A percentile compares a stretch with the other conserved stretches of the same genome.
These are phyloP conservation scores for Hippopotamyrus pictus DNA, from an alignment of 2,797 vertebrate species.

Conservation along the genomic window DNA sequence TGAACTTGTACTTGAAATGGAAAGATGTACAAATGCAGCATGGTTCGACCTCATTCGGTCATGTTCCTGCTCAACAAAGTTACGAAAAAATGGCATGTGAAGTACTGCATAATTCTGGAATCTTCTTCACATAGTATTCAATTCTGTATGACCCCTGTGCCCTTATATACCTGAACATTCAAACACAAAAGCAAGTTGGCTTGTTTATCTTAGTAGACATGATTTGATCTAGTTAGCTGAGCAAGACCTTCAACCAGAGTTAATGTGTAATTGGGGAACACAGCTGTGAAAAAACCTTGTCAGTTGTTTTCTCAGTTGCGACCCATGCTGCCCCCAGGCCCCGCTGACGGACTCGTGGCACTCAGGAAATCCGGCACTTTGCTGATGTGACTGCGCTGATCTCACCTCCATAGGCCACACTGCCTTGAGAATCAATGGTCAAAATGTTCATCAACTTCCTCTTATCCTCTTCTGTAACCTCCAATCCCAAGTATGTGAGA, in stretches of 20 bases:
- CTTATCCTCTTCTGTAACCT: conserved; percentile 73
- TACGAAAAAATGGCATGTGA: neutral
- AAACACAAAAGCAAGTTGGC: neutral
- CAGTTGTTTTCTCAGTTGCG: neutral
- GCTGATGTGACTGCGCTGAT: neutral
- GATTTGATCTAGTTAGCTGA: neutral
- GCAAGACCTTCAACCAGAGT: neutral
- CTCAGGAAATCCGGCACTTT: neutral
- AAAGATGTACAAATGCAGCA: neutral
- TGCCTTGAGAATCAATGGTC: conserved; percentile 76
- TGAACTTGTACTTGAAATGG: neutral
- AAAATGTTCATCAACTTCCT: conserved; percentile 67
- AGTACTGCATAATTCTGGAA: neutral
- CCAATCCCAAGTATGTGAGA: conserved; percentile 74
- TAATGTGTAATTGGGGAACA: neutral
- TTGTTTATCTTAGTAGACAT: neutral
- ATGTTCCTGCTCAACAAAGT: neutral
- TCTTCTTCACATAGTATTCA: neutral
- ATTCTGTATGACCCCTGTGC: neutral
- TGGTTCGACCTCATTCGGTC: neutral
- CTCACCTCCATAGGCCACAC: conserved; percentile 79
- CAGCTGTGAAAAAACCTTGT: neutral
- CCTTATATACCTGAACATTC: neutral
- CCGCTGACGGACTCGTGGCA: neutral
- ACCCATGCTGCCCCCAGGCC: neutral